Conservation (phyloP, 1,140 invertebrate species). For the Papilio polytes region DNA sequence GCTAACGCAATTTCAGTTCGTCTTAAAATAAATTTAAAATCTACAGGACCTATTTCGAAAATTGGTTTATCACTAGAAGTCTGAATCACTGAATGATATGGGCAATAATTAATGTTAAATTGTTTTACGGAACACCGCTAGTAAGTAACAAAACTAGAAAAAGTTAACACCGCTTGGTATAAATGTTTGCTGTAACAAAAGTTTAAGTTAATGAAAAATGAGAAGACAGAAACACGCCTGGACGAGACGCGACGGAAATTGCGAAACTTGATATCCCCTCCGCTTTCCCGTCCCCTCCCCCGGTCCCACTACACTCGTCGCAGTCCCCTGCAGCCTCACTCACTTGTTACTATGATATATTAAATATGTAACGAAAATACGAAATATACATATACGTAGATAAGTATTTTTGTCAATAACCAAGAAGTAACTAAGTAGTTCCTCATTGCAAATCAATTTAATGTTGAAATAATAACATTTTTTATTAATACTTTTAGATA, state of each 20-base stretch:
- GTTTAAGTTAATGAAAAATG: not conserved
- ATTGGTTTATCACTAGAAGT: too few species aligned
- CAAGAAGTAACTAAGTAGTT: too few species aligned
- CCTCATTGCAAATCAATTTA: too few species aligned
- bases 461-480: too few species aligned
- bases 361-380: not conserved
- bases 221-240: not conserved
- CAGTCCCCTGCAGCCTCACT: not conserved
- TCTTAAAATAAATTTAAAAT: too few species aligned
- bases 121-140: too few species aligned
- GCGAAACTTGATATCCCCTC: not conserved
- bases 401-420: too few species aligned
- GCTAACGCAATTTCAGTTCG: too few species aligned
- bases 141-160: not conserved
- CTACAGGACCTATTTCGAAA: too few species aligned
- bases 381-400: not conserved
- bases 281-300: not conserved
- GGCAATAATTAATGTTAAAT: too few species aligned
- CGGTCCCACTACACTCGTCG: not conserved
- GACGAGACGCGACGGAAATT: conserved; percentile 7
- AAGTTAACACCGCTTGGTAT: not conserved
- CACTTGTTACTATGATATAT: not conserved
- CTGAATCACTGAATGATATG: too few species aligned
- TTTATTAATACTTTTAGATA: too few species aligned
- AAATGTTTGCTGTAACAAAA: not conserved